These are phyloP conservation scores for Nemoura dubitans DNA, from an alignment of 2,888 invertebrate genomes.

Conservation along the genomic window DNA sequence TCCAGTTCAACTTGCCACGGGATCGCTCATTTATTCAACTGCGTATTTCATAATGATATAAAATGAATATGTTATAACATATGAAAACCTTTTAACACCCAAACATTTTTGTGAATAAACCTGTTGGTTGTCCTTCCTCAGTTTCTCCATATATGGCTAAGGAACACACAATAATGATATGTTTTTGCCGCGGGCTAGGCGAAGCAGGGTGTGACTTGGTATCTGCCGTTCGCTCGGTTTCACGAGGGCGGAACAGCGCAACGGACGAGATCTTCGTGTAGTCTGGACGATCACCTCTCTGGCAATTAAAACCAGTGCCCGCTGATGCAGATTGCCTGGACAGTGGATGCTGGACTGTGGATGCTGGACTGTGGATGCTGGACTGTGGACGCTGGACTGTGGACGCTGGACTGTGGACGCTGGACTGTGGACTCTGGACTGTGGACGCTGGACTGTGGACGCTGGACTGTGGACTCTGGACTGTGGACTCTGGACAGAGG, in stretches of 20 bases:
- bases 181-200: slow-evolving; percentile 16
- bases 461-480: too few species aligned
- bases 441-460: too few species aligned
- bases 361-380: too few species aligned
- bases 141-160: slow-evolving; percentile 32
- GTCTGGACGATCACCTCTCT: background rate
- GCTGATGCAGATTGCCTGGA: too few species aligned
- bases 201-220: slow-evolving; percentile 32
- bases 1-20: background rate
- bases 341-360: too few species aligned
- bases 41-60: slow-evolving; percentile 1
- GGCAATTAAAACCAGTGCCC: background rate
- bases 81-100: slow-evolving; percentile 39
- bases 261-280: too few species aligned
- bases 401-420: too few species aligned
- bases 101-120: slow-evolving; percentile 37
- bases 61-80: slow-evolving; percentile 9
- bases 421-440: too few species aligned
- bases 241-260: slow-evolving; percentile 35
- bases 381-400: too few species aligned
- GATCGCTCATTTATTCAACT: slow-evolving; percentile 1
- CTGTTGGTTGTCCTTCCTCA: slow-evolving; percentile 38
- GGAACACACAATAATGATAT: slow-evolving; percentile 24
- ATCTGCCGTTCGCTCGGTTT: background rate
- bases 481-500: too few species aligned